phyloP scores from a whole-genome alignment of 2,888 invertebrate species.

The Ennomos erosarius region DNA sequence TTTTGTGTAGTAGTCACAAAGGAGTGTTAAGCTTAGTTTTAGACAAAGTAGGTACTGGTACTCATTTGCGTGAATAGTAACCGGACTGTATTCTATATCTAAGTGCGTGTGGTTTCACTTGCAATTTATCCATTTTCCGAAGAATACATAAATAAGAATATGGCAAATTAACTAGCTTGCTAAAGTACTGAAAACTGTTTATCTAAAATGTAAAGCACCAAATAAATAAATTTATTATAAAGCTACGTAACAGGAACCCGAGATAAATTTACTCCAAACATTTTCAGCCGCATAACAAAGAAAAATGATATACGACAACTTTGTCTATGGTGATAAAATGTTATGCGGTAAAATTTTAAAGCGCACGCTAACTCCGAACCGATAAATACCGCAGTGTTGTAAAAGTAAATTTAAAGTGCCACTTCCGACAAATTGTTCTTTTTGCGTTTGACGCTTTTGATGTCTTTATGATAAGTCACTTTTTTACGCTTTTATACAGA shows the following conservation, averaged over 20 bases:
- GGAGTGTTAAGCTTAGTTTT: background rate
- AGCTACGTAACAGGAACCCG: conserved; percentile 11
- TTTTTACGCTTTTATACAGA: too few species aligned
- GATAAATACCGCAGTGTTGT: conserved; percentile 5
- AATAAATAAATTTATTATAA: conserved; percentile 8
- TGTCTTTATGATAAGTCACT: too few species aligned
- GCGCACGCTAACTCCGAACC: conserved; percentile 11
- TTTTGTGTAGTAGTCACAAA: background rate
- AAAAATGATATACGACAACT: conserved; percentile 21
- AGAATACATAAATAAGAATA: too few species aligned
- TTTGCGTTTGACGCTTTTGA: too few species aligned
- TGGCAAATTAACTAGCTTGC: too few species aligned
- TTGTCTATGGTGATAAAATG: conserved; percentile 23
- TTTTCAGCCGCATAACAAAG: conserved; percentile 18
- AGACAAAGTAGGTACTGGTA: background rate
- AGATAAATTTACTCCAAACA: conserved; percentile 17
- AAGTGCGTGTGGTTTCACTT: too few species aligned
- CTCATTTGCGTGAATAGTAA: too few species aligned
- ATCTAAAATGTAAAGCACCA: too few species aligned
- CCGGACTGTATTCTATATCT: too few species aligned
- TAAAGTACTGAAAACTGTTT: too few species aligned
- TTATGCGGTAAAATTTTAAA: conserved; percentile 19
- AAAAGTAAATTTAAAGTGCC: background rate
- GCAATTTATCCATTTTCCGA: too few species aligned
- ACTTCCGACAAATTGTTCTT: background rate